phyloP scores from a whole-genome alignment of 2,797 vertebrate genomes.

The Syndactyla subalaris region DNA sequence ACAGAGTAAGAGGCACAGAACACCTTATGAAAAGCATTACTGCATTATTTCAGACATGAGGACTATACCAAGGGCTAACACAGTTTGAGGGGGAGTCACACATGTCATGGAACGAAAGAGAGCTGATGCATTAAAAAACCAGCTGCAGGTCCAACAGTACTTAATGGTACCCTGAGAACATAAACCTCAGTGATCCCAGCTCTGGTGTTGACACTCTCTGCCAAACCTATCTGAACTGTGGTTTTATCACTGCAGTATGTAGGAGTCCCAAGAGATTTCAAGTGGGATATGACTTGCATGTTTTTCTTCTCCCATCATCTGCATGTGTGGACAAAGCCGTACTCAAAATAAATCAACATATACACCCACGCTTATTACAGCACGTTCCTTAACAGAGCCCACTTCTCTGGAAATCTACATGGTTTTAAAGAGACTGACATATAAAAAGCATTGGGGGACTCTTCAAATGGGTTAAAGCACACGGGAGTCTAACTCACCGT shows the following conservation, averaged over 20 bases:
- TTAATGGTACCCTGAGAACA: neutral
- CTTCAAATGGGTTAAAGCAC: neutral
- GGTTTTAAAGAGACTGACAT: neutral
- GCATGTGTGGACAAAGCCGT: neutral
- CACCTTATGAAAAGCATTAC: neutral
- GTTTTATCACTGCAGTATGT: neutral
- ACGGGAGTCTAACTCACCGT: neutral
- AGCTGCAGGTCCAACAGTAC: neutral
- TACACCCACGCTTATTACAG: neutral
- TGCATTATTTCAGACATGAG: neutral
- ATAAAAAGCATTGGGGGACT: neutral
- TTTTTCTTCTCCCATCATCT: neutral
- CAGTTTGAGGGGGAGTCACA: neutral
- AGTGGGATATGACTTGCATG: neutral
- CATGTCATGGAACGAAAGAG: neutral
- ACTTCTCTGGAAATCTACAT: neutral
- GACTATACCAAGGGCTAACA: no score
- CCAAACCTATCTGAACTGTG: slow-evolving; percentile 17
- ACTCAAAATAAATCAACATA: neutral
- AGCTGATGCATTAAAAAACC: neutral
- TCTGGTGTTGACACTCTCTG: neutral
- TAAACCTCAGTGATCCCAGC: neutral
- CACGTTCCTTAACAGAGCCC: neutral
- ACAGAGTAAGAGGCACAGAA: neutral
- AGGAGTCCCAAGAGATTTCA: slow-evolving; percentile 35